Base-by-base conservation (phyloP, 2,113 vertebrate species). In the Rhinolophus ferrumequinum region DNA sequence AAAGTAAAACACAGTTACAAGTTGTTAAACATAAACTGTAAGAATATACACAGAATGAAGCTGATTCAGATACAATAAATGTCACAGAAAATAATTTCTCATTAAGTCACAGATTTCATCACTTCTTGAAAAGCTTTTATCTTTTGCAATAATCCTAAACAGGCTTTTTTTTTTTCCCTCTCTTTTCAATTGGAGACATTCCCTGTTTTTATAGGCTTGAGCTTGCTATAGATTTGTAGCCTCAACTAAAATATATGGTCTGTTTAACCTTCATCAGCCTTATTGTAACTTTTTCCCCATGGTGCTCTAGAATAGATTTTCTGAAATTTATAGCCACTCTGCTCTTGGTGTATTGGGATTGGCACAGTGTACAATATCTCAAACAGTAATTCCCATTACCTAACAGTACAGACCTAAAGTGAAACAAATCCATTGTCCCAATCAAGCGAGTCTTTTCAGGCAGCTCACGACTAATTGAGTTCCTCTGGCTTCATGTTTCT, bases 251-350 rank as follows among this genome's bases (percentile, higher is more conserved):
- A 96, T 80, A 92, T 94, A 96, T 72, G 84, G 72, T 94, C 88
- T 89, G 7, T 88, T 95, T 96, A 97, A 96, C 69, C 85, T 97
- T 95, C 93, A 92, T 96, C 91, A 83, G 52, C 81, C 96, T 97
- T 94, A 91, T 93, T 94, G 91, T 93, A 97, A 92, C 85, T 96
- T 95, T 94, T 76, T 62, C 60, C 90, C 90, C 58, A 60, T 83
- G 75, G 69, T 88, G 64, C 50, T 80, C 85, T 14, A 33, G 89
- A 96, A 94, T 97, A 87, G 94, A 98, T 97, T 98, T 94, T 44
- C 92, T 96, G 33, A 72, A 91, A 93, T 96, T 97, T 96, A 97
- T 77, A 96, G 75, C 79, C 73, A 58, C 82, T 94, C 44, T 85
- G 82, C 38, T 97, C 87, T 88, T 96, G 41, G 92, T 87, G n/a